Evolutionary conservation across 2,888 invertebrate genomes (phyloP).

Genomic region (Euproctis similis): DNA sequence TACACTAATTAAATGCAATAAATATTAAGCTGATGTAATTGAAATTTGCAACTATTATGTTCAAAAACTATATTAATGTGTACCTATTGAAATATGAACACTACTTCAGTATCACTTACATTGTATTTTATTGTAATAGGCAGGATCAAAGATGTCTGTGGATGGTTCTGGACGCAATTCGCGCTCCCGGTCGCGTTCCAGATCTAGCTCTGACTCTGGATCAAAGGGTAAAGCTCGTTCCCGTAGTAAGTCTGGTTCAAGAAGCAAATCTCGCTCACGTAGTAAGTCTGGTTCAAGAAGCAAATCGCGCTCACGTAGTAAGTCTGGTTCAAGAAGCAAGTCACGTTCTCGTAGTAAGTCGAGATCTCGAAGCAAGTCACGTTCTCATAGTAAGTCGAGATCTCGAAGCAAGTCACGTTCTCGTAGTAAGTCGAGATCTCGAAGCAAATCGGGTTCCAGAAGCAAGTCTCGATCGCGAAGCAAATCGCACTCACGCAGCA

Average conservation of each 20-base stretch:
- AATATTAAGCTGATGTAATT: too few species aligned
- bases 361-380: conserved; percentile 20
- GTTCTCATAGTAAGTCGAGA: conserved; percentile 5
- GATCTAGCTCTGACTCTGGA: conserved; percentile 10
- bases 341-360: conserved; percentile 33
- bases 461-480: conserved; percentile 11
- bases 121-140: too few species aligned
- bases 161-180: conserved; percentile 18
- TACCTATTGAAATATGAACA: too few species aligned
- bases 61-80: too few species aligned
- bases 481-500: conserved; percentile 28
- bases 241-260: conserved; percentile 32
- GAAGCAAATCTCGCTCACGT: conserved; percentile 27
- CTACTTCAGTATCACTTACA: too few species aligned
- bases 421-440: conserved; percentile 8
- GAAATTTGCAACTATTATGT: too few species aligned
- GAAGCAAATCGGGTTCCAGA: conserved; percentile 22
- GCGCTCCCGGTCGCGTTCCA: conserved; percentile 10
- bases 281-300: conserved; percentile 17
- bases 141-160: too few species aligned
- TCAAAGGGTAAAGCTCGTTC: too few species aligned
- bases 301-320: conserved; percentile 17
- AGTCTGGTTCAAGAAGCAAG: conserved; percentile 22
- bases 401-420: conserved; percentile 9
- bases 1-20: too few species aligned